Evolutionary conservation across 2,113 vertebrate genomes (phyloP), one percentile per base, ranked within the genome.

Genomic region (Cnemophilus loriae): DNA sequence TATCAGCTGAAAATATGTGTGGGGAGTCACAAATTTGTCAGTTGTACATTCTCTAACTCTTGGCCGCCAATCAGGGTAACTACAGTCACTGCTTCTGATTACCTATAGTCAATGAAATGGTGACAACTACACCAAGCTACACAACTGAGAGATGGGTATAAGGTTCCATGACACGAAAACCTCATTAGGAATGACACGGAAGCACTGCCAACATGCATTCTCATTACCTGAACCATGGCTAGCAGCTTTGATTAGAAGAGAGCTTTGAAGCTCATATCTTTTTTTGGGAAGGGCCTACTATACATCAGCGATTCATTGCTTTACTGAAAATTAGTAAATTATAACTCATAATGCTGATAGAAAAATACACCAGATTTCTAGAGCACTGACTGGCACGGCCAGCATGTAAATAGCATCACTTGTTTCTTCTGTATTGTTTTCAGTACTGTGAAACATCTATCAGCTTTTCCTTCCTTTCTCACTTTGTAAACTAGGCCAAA

Each of bases 71-170:
- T 65, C 77, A 82, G 46, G 61, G 64, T 56, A 69, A 88, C 86
- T 81, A 68, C 28, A 89, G 92, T 64, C 52, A 23, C 56, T 86
- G 55, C 42, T 68, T 83, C 89, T 76, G 80, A 91, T 93, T 79
- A 90, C 81, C 65, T 90, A 55, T 22, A 93, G 69, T 85, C 86
- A 96, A 85, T 89, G 84, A 96, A 95, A 95, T 6, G 59, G 75
- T 92, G 94, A 95, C 33, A 96, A 77, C 32, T 92, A 83, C 92
- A 96, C 95, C 84, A 95, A 78, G 53, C 68, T 74, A 82, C 63
- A 35, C 50, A 89, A 84, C 11, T 91, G 93, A 23, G 60, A 61
- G 27, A 88, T 6, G 11, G 70, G 30, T 70, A 26, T 6, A 80
- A 92, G 47, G 67, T 83, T 91, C 84, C 84, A 92, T n/a, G 75